These are phyloP conservation scores for Herminia tarsipennalis DNA, from an alignment of 2,888 invertebrate species.

Conservation along the genomic window DNA sequence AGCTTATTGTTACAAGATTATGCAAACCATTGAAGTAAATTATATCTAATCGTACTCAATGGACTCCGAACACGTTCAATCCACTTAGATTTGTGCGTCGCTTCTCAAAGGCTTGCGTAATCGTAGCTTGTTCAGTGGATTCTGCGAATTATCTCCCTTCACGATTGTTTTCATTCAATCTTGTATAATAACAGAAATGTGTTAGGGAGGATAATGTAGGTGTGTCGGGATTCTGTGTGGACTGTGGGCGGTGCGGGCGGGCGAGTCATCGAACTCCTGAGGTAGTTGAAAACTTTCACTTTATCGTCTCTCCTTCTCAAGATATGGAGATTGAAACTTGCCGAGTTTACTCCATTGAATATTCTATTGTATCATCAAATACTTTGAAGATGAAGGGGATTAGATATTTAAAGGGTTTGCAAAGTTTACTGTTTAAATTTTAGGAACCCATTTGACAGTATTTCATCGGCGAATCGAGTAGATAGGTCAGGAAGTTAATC, in stretches of 20 bases:
- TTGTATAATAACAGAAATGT: slow-evolving; percentile 40
- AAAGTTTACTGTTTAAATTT: no score
- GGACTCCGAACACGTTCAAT: slow-evolving; percentile 18
- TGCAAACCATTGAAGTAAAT: background rate
- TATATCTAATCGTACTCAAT: background rate
- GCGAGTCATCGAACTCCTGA: slow-evolving; percentile 56
- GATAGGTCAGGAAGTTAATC: no score
- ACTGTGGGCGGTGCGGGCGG: slow-evolving; percentile 19
- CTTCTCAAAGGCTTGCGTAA: slow-evolving; percentile 49
- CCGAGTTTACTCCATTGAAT: slow-evolving; percentile 26
- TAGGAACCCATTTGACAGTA: no score
- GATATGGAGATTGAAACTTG: slow-evolving; percentile 17
- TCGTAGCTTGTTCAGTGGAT: slow-evolving; percentile 32
- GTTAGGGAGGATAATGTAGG: slow-evolving; percentile 18
- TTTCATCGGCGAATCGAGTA: no score
- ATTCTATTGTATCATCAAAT: slow-evolving; percentile 30
- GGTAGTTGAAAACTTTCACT: slow-evolving; percentile 34
- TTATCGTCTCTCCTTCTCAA: slow-evolving; percentile 12
- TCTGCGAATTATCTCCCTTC: slow-evolving; percentile 39
- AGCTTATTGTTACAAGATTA: no score
- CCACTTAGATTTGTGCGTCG: slow-evolving; percentile 26
- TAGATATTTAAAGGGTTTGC: no score
- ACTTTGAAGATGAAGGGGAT: slow-evolving; percentile 7
- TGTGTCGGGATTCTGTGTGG: slow-evolving; percentile 25
- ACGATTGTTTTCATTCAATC: slow-evolving; percentile 58